A percentile compares a stretch with the other conserved stretches of the same genome.
These are phyloP conservation scores for Nomada fabriciana DNA, from an alignment of 2,888 invertebrate genomes.

Conservation along the genomic window DNA sequence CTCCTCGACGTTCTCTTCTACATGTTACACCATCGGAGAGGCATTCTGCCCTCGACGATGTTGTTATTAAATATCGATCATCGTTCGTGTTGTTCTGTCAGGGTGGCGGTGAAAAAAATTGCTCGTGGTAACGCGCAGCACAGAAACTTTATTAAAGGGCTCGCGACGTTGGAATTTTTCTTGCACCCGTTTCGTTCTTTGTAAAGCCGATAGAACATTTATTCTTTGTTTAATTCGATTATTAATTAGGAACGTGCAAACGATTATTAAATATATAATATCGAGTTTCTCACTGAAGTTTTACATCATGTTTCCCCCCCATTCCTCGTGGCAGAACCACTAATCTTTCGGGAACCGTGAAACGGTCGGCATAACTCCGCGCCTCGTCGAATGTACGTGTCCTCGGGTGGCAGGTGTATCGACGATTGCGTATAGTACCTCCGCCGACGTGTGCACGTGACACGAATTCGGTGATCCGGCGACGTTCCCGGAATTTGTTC, in stretches of 20 bases:
- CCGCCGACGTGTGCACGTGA: conserved; percentile 72
- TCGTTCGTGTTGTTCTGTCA: neutral
- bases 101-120: neutral
- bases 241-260: too few relatives aligned
- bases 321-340: conserved; percentile 10
- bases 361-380: conserved; percentile 4
- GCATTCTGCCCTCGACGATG: neutral
- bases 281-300: too few relatives aligned
- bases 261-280: too few relatives aligned
- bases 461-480: conserved; percentile 73
- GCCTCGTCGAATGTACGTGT: conserved; percentile 59
- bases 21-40: too few relatives aligned
- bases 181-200: neutral
- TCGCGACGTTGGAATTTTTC: too few relatives aligned
- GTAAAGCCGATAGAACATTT: neutral
- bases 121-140: neutral
- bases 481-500: conserved; percentile 57
- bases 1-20: conserved; percentile 11
- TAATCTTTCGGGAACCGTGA: conserved; percentile 9
- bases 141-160: neutral
- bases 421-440: conserved; percentile 47
- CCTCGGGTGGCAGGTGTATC: conserved; percentile 74
- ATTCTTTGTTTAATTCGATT: too few relatives aligned
- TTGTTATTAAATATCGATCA: conserved; percentile 1
- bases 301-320: neutral